A percentile compares a stretch with the other conserved stretches of the same genome.
phyloP scores from a whole-genome alignment of 2,113 vertebrate species.

The Perca schrenkii region DNA sequence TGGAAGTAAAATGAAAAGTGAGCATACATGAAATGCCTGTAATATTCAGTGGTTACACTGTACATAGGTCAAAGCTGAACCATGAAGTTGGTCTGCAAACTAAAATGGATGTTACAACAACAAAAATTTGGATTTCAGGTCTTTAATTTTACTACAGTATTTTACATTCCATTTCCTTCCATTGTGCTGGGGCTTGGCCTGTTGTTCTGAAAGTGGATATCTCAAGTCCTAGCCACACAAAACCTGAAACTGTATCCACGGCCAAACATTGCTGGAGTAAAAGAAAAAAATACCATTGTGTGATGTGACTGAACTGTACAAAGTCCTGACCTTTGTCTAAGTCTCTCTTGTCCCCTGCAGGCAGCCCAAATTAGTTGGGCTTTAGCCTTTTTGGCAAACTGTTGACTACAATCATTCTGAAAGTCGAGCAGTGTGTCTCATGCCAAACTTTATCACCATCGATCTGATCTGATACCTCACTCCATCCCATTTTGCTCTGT shows the following conservation, averaged over 20 bases:
- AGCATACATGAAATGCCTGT: no score
- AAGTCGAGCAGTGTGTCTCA: background rate
- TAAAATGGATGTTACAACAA: no score
- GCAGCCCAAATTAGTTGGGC: no score
- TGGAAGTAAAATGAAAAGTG: no score
- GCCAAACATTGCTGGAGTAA: background rate
- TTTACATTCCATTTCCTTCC: no score
- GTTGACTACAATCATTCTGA: background rate
- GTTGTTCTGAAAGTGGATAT: background rate
- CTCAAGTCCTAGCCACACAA: background rate
- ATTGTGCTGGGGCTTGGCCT: background rate
- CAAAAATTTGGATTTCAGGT: no score
- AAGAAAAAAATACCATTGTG: no score
- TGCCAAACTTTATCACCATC: slow-evolving; percentile 28
- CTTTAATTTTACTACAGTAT: no score
- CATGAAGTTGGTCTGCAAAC: no score
- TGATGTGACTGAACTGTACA: background rate
- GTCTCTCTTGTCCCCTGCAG: background rate
- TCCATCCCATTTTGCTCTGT: slow-evolving; percentile 43
- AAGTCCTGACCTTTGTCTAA: background rate
- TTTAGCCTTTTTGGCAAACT: background rate
- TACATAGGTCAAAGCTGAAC: no score
- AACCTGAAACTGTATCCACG: background rate
- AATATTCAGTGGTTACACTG: no score
- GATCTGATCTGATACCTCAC: slow-evolving; percentile 35